These are phyloP conservation scores for Tenebrosternarchus preto DNA, from an alignment of 2,113 vertebrate genomes.

Conservation along the genomic window DNA sequence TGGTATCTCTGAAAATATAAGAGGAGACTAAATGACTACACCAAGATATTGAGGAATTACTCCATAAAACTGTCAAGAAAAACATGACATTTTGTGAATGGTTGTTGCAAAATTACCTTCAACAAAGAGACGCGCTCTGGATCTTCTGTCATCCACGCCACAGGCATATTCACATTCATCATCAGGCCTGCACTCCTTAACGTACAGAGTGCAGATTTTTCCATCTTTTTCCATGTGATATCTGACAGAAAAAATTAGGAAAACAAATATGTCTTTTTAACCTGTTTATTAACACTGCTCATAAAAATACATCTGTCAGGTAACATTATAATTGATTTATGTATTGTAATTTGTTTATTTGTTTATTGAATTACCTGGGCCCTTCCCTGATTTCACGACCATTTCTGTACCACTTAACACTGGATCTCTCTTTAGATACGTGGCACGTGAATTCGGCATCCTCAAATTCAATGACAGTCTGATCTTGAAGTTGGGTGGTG, in stretches of 20 bases:
- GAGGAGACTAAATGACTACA: not conserved
- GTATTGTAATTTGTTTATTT: too few relatives aligned
- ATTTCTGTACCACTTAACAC: slow-evolving; percentile 91
- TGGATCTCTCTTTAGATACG: slow-evolving; percentile 90
- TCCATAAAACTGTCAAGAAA: not conserved
- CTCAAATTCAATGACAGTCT: slow-evolving; percentile 95
- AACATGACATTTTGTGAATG: not conserved
- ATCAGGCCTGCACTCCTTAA: slow-evolving; percentile 91
- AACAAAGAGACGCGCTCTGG: slow-evolving; percentile 93
- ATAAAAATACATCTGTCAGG: too few relatives aligned
- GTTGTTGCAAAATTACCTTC: slow-evolving; percentile 77
- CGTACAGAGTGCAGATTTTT: slow-evolving; percentile 81
- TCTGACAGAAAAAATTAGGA: slow-evolving; percentile 65
- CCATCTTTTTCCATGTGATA: slow-evolving; percentile 94
- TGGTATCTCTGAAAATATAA: slow-evolving; percentile 84
- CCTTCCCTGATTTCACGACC: slow-evolving; percentile 94
- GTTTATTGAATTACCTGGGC: slow-evolving; percentile 89
- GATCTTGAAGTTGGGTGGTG: slow-evolving; percentile 85
- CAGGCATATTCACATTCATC: slow-evolving; percentile 98
- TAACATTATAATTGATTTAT: too few relatives aligned
- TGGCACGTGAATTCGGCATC: slow-evolving; percentile 92
- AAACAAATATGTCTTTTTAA: not conserved
- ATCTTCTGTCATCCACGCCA: slow-evolving; percentile 91
- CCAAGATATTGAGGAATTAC: not conserved
- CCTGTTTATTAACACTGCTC: too few relatives aligned